Percentiles rank a stretch among this genome's conserved stretches.
Evolutionary conservation across 2,888 invertebrate genomes (phyloP).

Genomic region (Lithophane leautieri): DNA sequence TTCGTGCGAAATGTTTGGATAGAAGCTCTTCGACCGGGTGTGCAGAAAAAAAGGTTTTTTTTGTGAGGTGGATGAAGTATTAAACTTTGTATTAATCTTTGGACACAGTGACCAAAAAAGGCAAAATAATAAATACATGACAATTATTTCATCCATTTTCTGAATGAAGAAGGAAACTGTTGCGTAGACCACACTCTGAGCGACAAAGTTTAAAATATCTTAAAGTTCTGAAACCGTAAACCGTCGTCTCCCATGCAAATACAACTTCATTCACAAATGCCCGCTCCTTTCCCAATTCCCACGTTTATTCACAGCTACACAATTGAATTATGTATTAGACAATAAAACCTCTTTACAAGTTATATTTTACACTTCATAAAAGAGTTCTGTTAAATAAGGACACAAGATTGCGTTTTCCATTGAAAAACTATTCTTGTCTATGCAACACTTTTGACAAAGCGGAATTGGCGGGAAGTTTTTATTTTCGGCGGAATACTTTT

Average conservation of each 20-base stretch:
- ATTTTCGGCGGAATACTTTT: conserved; percentile 46
- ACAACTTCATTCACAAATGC: conserved; percentile 56
- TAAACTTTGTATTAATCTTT: too few relatives aligned
- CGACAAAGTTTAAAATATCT: conserved; percentile 17
- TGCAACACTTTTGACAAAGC: conserved; percentile 61
- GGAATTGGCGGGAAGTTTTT: conserved; percentile 61
- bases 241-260: conserved; percentile 34
- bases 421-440: conserved; percentile 34
- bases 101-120: background rate
- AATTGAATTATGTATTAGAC: conserved; percentile 63
- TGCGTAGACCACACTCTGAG: conserved; percentile 4
- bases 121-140: too few relatives aligned
- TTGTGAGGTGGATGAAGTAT: too few relatives aligned
- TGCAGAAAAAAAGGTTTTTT: background rate
- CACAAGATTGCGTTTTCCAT: conserved; percentile 48
- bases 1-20: conserved; percentile 50
- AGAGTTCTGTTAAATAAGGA: conserved; percentile 24
- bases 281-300: conserved; percentile 62
- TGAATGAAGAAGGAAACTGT: background rate
- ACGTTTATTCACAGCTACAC: conserved; percentile 54
- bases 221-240: conserved; percentile 36
- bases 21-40: background rate
- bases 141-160: background rate
- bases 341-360: conserved; percentile 56
- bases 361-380: conserved; percentile 41